A percentile compares a stretch with the other conserved stretches of the same genome.
phyloP scores from a whole-genome alignment of 2,888 invertebrate species.

The Halictus quadricinctus region DNA sequence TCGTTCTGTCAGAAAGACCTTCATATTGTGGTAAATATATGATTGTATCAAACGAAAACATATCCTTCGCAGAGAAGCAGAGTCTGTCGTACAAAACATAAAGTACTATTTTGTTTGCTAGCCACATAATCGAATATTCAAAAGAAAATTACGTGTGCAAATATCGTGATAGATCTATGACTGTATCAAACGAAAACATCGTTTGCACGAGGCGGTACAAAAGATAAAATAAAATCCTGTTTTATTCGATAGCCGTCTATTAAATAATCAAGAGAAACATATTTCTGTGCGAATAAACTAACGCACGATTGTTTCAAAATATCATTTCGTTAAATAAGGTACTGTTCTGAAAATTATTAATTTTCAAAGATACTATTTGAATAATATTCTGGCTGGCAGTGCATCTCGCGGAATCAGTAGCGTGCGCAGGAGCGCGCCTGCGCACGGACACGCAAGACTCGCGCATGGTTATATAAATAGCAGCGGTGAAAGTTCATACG shows the following conservation, averaged over 20 bases:
- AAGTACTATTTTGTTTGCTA: background rate
- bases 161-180: too few relatives aligned
- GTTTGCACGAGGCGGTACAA: background rate
- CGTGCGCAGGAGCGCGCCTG: conserved; percentile 2
- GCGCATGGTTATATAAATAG: conserved; percentile 65
- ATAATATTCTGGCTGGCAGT: background rate
- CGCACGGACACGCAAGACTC: background rate
- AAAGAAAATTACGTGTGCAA: background rate
- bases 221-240: background rate
- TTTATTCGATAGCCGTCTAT: background rate
- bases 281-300: background rate
- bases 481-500: conserved; percentile 63
- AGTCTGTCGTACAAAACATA: background rate
- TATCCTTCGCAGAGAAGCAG: background rate
- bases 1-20: background rate
- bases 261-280: background rate
- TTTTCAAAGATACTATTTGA: background rate
- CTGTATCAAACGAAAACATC: background rate
- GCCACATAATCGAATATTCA: background rate
- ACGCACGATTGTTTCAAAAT: background rate
- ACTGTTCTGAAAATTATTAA: background rate
- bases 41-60: background rate
- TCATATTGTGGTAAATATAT: background rate
- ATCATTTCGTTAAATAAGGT: background rate
- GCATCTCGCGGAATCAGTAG: background rate